phyloP scores from a whole-genome alignment of 2,113 vertebrate genomes.

The Ahaetulla prasina region DNA sequence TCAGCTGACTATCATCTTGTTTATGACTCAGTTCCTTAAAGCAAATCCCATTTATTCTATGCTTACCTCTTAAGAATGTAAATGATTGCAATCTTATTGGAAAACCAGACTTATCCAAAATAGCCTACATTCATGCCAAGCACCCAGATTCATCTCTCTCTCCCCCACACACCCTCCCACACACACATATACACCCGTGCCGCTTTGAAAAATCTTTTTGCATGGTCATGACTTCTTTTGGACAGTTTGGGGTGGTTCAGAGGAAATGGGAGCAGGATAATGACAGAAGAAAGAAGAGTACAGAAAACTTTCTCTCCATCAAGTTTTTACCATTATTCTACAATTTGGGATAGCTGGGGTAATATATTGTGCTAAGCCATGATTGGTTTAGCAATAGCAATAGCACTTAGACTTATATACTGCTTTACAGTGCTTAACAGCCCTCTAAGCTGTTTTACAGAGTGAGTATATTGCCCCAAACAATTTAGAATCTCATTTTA shows the following conservation, averaged over 20 bases:
- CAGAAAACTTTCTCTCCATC: background rate
- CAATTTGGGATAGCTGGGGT: too few relatives aligned
- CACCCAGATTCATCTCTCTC: background rate
- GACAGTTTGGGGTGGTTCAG: background rate
- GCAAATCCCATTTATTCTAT: background rate
- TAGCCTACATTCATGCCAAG: background rate
- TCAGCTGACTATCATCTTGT: background rate
- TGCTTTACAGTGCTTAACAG: too few relatives aligned
- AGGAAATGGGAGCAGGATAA: background rate
- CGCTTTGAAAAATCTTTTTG: background rate
- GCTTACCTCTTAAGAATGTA: background rate
- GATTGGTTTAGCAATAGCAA: too few relatives aligned
- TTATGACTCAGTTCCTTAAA: background rate
- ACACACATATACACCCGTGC: background rate
- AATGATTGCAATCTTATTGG: background rate
- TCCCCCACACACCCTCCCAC: too few relatives aligned
- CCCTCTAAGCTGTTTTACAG: too few relatives aligned
- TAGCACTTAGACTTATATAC: too few relatives aligned
- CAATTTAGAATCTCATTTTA: too few relatives aligned
- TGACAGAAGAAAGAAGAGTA: background rate
- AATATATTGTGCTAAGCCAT: too few relatives aligned
- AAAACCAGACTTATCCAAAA: background rate
- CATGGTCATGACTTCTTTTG: too few relatives aligned
- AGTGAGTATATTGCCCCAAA: too few relatives aligned
- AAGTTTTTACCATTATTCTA: background rate